Base-by-base conservation (phyloP, 2,113 vertebrate species). In the Tragelaphus imberbis region DNA sequence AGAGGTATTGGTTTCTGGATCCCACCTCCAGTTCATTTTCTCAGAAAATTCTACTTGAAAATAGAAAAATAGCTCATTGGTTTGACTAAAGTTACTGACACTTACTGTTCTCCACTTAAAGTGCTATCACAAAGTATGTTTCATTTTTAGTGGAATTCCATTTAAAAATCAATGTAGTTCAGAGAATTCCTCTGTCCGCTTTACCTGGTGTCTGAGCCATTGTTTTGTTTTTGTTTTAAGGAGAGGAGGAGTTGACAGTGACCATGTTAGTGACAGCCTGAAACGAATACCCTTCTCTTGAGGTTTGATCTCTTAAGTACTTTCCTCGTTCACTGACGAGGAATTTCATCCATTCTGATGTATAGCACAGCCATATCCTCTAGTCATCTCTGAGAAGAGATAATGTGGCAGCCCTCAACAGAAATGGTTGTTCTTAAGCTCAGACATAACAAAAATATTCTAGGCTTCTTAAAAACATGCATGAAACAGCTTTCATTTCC, bases 361-460 rank as follows among this genome's bases (percentile, higher is more conserved):
- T 17, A 88, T 15, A 30, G 75, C 40, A 93, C 30, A 65, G 80
- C 28, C 68, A 28, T 33, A 58, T 23, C 40, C 51, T 92, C 44
- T 40, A 68, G 44, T 55, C 55, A 80, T 89, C 84, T 51, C 68
- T 53, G 84, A 53, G 84, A 92, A 91, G 0, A 88, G 51, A 88
- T 2, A 84, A 75, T 21, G 47, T 11, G 10, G 40, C 33, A 86
- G 79, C 12, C 6, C 68, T 77, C 65, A 65, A 56, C 23, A 61
- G 65, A 93, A 90, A 92, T 7, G 5, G 5, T 44, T 88, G 8
- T 51, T 88, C 94, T 82, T 84, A 92, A 85, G 84, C 47, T 96
- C 16, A 79, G 88, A 53, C 17, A 40, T 91, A 94, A 68, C 33
- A 91, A 97, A 97, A 79, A 88, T 68, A 88, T 17, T 90, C 25